Base-by-base conservation (phyloP, 2,113 vertebrate species). In the Urocitellus parryii region DNA sequence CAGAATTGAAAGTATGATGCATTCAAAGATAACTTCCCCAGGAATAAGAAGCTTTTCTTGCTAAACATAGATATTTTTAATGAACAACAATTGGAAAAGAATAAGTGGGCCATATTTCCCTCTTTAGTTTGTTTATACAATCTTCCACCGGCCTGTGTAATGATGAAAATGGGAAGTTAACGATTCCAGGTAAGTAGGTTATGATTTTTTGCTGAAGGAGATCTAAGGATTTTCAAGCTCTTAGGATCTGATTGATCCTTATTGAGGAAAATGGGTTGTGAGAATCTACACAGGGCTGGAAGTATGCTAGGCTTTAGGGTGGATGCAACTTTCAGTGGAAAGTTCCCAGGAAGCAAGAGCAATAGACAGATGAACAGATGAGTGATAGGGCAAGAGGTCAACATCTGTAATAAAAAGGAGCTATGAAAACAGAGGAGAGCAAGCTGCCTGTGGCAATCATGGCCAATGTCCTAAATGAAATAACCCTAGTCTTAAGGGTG, bases 1-100 rank as follows among this genome's bases (percentile, higher is more conserved):
- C 2, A 53, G 70, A 67, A 79, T 56, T 78, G 77, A 85, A 96
- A 91, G 80, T 90, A n/a, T 74, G 82, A 81, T 65, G 65, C 72
- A 90, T 92, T 97, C 70, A 91, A 87, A 96, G 84, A 87, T 70
- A 93, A 96, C 96, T 97, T 96, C 5, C 24, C 29, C 7, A 39
- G 42, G 73, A 88, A 63, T 90, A 51, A 90, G 88, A 88, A 63
- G 10, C 45, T 45, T 78, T 58, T 93, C 37, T 83, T 77, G 2
- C 25, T n/a, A 65, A 53, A 29, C 37, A 68, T 72, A 20, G 2
- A 14, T 48, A 45, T 5, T 53, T 73, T 85, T 74, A 80, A 90
- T 29, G 39, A 6, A 88, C 9, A 90, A 16, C 12, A 74, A 39
- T 42, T 29, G 4, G 45, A 68, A 85, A 34, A 88, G 1, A 81